Conservation (phyloP, 2,888 invertebrate genomes). For the Mythimna lalbum region DNA sequence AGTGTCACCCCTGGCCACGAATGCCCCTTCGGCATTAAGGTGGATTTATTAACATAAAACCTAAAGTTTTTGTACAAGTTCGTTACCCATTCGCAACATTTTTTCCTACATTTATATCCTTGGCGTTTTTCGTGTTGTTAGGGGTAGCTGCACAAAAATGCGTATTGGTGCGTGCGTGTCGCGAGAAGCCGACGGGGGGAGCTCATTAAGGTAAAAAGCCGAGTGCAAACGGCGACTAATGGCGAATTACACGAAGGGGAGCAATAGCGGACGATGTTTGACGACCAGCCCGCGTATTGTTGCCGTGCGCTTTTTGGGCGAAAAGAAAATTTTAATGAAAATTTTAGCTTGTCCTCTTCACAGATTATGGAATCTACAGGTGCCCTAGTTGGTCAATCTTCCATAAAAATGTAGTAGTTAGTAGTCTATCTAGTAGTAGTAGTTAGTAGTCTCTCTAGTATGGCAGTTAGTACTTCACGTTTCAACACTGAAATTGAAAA, state of each 20-base stretch:
- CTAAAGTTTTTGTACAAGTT: constrained; percentile 46
- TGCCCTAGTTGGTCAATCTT: too few species aligned
- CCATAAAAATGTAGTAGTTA: too few species aligned
- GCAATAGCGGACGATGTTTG: constrained; percentile 75
- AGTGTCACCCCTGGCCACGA: constrained; percentile 65
- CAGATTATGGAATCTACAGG: background rate
- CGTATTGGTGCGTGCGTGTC: constrained; percentile 84
- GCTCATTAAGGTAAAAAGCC: constrained; percentile 91
- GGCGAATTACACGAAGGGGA: constrained; percentile 91
- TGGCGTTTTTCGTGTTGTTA: constrained; percentile 65
- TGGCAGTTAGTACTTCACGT: too few species aligned
- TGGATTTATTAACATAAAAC: constrained; percentile 54
- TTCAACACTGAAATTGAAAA: too few species aligned
- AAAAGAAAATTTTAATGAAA: constrained; percentile 17
- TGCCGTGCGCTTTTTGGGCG: constrained; percentile 41
- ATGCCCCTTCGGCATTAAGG: constrained; percentile 55
- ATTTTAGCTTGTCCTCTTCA: background rate
- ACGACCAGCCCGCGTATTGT: constrained; percentile 62
- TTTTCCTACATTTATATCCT: constrained; percentile 60
- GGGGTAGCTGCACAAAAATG: constrained; percentile 86
- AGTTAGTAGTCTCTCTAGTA: too few species aligned
- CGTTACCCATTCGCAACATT: constrained; percentile 61
- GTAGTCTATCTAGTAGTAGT: too few species aligned
- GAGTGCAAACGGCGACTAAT: constrained; percentile 90
- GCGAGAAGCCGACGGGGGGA: constrained; percentile 80